Percentiles rank a stretch among this genome's conserved stretches.
These are phyloP conservation scores for Sussaba pulchella DNA, from an alignment of 2,888 invertebrate genomes.

Conservation along the genomic window DNA sequence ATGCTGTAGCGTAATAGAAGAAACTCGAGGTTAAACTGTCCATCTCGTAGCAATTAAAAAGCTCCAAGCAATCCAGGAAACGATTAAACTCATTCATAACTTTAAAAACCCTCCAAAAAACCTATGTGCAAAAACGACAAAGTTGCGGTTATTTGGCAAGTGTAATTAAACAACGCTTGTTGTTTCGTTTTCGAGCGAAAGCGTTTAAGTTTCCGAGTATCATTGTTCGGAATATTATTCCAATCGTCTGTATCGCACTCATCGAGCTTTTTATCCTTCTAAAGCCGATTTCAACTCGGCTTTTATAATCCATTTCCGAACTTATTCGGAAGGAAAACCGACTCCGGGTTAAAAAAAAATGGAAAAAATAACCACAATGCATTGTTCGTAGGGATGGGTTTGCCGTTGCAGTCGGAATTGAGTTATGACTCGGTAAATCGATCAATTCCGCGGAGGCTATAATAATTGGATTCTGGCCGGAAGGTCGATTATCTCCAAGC, in stretches of 20 bases:
- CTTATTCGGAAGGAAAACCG: not conserved
- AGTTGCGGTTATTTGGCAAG: not conserved
- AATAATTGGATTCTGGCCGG: not conserved
- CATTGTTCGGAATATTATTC: too few species aligned
- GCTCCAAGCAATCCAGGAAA: too few species aligned
- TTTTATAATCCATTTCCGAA: not conserved
- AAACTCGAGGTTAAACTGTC: constrained; percentile 12
- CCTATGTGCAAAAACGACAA: too few species aligned
- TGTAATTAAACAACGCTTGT: too few species aligned
- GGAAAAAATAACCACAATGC: not conserved
- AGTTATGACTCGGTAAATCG: not conserved
- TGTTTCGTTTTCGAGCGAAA: too few species aligned
- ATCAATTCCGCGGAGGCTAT: not conserved
- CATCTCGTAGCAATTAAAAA: constrained; percentile 4
- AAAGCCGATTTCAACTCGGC: not conserved
- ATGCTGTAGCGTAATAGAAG: constrained; percentile 18
- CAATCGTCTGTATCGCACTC: too few species aligned
- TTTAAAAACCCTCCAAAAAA: too few species aligned
- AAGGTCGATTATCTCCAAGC: not conserved
- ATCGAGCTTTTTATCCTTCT: not conserved
- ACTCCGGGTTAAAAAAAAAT: not conserved
- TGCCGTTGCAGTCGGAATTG: not conserved
- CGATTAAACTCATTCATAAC: too few species aligned
- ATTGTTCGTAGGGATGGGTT: not conserved
- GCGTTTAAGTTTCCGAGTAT: too few species aligned